A percentile compares a stretch with the other conserved stretches of the same genome.
These are phyloP conservation scores for Setophaga petechia DNA, from an alignment of 2,113 vertebrate genomes.

Conservation along the genomic window DNA sequence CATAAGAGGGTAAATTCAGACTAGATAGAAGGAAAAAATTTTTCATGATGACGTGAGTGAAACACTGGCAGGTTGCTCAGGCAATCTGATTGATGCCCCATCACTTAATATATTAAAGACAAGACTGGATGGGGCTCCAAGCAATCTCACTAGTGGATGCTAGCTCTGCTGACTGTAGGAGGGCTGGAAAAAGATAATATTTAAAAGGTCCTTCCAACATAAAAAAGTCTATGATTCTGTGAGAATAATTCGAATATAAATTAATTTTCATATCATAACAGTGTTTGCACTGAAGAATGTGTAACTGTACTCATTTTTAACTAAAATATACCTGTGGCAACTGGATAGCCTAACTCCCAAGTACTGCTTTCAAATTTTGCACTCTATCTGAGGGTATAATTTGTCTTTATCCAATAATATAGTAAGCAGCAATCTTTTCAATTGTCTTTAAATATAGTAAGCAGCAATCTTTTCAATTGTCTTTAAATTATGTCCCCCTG, in stretches of 20 bases:
- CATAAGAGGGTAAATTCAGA: background rate
- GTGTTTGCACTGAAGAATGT: background rate
- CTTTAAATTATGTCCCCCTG: background rate
- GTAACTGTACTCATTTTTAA: background rate
- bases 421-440: background rate
- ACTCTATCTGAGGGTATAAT: background rate
- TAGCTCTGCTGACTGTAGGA: accelerated
- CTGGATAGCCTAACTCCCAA: background rate
- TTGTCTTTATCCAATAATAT: background rate
- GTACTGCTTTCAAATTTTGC: background rate
- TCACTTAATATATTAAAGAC: accelerated
- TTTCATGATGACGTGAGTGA: background rate
- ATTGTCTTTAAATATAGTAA: background rate
- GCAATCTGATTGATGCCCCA: accelerated
- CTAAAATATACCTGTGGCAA: background rate
- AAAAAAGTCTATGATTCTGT: background rate
- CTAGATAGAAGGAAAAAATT: background rate
- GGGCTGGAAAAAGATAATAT: no score
- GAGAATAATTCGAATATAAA: background rate
- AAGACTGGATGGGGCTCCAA: accelerated
- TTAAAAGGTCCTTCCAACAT: background rate
- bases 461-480: background rate
- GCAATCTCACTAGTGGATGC: background rate
- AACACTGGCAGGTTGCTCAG: background rate
- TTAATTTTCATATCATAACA: background rate